Base-by-base conservation (phyloP, 2,888 invertebrate species). In the Ichneumoninae sp. region DNA sequence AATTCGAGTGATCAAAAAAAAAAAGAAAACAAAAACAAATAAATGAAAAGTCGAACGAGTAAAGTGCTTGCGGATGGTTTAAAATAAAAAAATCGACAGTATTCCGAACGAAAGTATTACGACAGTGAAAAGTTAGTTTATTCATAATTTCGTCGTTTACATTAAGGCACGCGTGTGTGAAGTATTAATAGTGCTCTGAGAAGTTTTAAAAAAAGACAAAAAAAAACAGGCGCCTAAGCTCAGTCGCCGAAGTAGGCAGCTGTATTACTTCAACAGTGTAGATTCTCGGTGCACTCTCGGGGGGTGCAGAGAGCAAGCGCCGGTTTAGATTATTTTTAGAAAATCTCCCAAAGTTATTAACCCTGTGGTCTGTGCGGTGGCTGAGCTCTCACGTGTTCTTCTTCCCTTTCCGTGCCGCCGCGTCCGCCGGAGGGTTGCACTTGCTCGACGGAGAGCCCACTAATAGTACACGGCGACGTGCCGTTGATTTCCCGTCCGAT, bases 311-410 rank as follows among this genome's bases (percentile, higher is more conserved):
- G 57, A 69, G 65, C 77, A 63, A 70, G 68, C 47, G 73, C 78
- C 19, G 82, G 10, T 44, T 30, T 44, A 66, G 63, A 79, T 85
- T 92, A 92, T 92, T 92, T 92, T 90, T 91, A 90, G 90, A 89
- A 89, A 84, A 87, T 86, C 83, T 86, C 87, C 83, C 85, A 66
- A 90, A 90, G 91, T 92, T 92, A 89, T 91, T 91, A 91, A 91
- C 89, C 90, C 90, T 88, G 83, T 16, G 84, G 63, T 47, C 13
- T 1, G 52, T 54, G 26, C 26, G 82, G 68, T 66, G 10, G 30
- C 50, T 44, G 16, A 44, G 47, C 47, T 68, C 65, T 60, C 26
- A 22, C 54, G 50, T 80, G 82, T 50, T 63, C 81, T 60, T 50
- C 36, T 60, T 50, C 36, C 54, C 57, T 71, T 50, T 74, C 79